Evolutionary conservation across 2,797 vertebrate species (phyloP), one percentile per base, ranked within the genome.

Genomic region (Acanthurus tractus): DNA sequence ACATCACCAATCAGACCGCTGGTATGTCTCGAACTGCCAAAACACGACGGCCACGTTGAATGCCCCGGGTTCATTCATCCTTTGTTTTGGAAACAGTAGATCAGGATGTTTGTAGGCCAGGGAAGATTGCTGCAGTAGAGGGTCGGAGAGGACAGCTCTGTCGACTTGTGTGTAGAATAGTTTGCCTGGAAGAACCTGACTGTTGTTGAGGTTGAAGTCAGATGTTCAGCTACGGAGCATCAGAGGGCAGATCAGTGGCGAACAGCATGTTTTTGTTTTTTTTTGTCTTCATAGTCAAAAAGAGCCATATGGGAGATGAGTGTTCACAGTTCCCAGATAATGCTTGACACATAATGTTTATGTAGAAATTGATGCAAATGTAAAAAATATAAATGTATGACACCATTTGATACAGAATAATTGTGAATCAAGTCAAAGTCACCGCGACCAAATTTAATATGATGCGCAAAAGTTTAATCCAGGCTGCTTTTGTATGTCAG

Each of bases 1-100:
- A 99, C 88, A 96, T 98, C 94, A 97, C 97, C 89, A 97, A 93
- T 90, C 97, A 97, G 91, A 95, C 95, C 25, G 89, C 96, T 90
- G 97, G 98, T 99, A 95, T 95, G 96, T 95, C 93, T 81, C 89
- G 87, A 82, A 74, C 90, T 86, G 89, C 90, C 92, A 96, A 94
- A 93, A 87, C 92, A 40, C 86, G 91, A 56, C 91, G 93, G 65
- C 94, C 93, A 42, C 94, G 92, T 78, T 96, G 93, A 95, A 80
- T 57, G 70, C 63, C 69, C 76, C 55, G 63, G 76, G 79, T 83
- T 84, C 76, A 54, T 84, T 81, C 79, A 70, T 85, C 74, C 63
- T 70, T 84, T 85, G 76, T 85, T 87, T 76, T 78, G 82, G 81
- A 79, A 81, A 82, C 64, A 52, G 45, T 88, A 82, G 87, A 71